phyloP scores from a whole-genome alignment of 2,797 vertebrate species.

The Gorsachius magnificus region DNA sequence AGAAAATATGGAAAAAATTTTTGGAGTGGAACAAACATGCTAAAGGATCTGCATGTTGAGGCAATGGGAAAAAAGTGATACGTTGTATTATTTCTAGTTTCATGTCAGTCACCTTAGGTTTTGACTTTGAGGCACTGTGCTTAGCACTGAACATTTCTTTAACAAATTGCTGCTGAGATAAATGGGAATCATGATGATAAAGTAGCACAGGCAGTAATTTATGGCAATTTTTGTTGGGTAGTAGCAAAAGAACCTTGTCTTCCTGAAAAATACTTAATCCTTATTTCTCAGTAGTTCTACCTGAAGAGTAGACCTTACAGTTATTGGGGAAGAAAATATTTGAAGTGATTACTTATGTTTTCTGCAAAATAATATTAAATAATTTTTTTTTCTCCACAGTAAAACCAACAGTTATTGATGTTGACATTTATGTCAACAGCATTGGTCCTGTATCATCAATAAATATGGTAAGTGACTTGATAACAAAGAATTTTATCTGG shows the following conservation, averaged over 20 bases:
- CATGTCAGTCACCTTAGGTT: not conserved
- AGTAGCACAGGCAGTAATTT: not conserved
- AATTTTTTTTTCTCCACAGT: constrained; percentile 79
- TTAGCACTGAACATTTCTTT: not conserved
- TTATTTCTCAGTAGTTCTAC: not conserved
- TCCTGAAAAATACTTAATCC: not conserved
- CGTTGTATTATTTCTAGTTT: not conserved
- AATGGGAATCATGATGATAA: not conserved
- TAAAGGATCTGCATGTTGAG: not conserved
- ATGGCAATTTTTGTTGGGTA: not conserved
- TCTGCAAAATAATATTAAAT: not conserved
- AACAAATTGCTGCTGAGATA: not conserved
- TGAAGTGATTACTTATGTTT: not conserved
- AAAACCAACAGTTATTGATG: constrained; percentile 93
- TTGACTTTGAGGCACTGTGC: not conserved
- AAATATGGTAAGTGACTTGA: constrained; percentile 90
- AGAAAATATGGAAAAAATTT: not conserved
- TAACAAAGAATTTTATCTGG: constrained; percentile 28
- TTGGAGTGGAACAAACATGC: not conserved
- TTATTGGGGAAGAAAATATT: not conserved
- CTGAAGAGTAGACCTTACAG: not conserved
- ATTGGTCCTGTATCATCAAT: constrained; percentile 98
- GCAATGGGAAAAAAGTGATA: not conserved
- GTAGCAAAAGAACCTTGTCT: not conserved
- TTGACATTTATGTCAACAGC: constrained; percentile 97